phyloP scores from a whole-genome alignment of 2,888 invertebrate species.

The Ferrisia virgata region DNA sequence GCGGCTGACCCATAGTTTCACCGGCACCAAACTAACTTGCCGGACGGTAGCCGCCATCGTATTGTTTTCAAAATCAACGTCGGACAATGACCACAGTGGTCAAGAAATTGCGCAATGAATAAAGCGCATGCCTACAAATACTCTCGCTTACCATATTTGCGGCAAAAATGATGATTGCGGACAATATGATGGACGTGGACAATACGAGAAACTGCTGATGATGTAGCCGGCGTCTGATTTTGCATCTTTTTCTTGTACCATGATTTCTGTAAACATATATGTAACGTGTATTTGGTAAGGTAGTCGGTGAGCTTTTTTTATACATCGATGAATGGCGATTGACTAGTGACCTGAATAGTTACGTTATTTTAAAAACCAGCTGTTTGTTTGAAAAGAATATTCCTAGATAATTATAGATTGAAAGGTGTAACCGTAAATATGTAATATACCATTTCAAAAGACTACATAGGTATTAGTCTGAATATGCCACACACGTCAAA shows the following conservation, averaged over 20 bases:
- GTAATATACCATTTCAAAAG: too few species aligned
- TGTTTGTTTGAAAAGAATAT: not conserved
- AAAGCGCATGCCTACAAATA: not conserved
- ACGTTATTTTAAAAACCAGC: not conserved
- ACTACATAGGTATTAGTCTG: too few species aligned
- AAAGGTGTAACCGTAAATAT: not conserved
- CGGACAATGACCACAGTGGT: slow-evolving; percentile 33
- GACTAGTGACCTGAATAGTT: not conserved
- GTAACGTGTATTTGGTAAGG: not conserved
- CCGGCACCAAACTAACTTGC: not conserved
- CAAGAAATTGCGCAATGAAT: not conserved
- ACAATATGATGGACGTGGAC: not conserved
- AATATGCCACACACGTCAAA: not conserved
- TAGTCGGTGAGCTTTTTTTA: too few species aligned
- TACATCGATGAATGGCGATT: too few species aligned
- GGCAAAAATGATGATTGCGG: slow-evolving; percentile 1
- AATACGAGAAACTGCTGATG: slow-evolving; percentile 25
- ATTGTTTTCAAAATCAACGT: not conserved
- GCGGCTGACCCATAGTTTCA: slow-evolving; percentile 34
- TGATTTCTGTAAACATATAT: not conserved
- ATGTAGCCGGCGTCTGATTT: slow-evolving; percentile 8
- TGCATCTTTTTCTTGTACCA: slow-evolving; percentile 22
- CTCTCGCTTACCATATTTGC: not conserved
- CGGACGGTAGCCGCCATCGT: not conserved
- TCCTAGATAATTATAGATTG: not conserved